A percentile compares a stretch with the other conserved stretches of the same genome.
Evolutionary conservation across 2,797 vertebrate genomes (phyloP).

Genomic region (Pangasius sanitwongsei): DNA sequence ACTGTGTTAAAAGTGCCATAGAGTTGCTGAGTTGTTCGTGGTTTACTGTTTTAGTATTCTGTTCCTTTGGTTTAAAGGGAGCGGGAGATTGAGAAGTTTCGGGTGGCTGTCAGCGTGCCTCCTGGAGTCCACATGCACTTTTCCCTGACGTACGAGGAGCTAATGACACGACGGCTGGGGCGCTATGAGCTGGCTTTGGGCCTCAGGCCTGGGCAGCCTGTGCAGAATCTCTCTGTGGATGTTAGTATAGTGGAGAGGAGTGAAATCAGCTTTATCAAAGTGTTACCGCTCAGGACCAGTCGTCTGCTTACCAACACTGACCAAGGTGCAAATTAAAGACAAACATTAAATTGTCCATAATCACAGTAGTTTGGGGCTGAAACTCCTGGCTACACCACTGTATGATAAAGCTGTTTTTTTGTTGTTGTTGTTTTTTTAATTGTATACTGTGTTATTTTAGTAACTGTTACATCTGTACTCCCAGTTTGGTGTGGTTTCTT

Average conservation of each 20-base stretch:
- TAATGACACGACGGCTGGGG: constrained; percentile 77
- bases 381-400: background rate
- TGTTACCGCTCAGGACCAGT: constrained; percentile 77
- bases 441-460: background rate
- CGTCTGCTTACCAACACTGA: constrained; percentile 70
- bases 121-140: constrained; percentile 75
- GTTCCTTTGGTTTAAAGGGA: constrained; percentile 67
- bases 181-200: constrained; percentile 79
- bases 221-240: constrained; percentile 81
- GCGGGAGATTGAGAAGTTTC: constrained; percentile 82
- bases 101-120: constrained; percentile 79
- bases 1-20: background rate
- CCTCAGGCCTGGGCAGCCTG: constrained; percentile 75
- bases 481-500: background rate
- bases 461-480: background rate
- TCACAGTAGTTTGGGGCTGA: background rate
- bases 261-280: constrained; percentile 76
- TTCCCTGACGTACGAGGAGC: constrained; percentile 79
- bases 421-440: too few relatives aligned
- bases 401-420: background rate
- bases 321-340: constrained; percentile 66
- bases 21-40: background rate
- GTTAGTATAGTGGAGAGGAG: constrained; percentile 78
- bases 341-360: background rate
- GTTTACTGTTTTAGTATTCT: background rate